Evolutionary conservation across 2,113 vertebrate species (phyloP).

Genomic region (Brachyhypopomus occidentalis): DNA sequence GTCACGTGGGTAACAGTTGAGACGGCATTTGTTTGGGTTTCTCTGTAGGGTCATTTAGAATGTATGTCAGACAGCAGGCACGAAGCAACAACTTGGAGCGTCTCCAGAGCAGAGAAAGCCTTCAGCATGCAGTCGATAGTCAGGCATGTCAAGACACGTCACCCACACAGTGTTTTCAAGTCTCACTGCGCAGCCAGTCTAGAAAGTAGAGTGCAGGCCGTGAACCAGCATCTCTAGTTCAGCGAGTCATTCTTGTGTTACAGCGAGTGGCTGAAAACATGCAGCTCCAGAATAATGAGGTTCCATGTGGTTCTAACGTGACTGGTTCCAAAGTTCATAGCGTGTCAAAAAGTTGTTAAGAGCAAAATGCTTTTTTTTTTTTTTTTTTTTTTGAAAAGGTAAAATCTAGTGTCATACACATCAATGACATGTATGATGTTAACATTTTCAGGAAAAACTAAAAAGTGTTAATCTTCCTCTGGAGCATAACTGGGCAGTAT

Average conservation of each 20-base stretch:
- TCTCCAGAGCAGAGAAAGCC: conserved; percentile 8
- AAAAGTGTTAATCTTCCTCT: neutral
- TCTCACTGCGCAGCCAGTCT: conserved; percentile 24
- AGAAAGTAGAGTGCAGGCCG: conserved; percentile 19
- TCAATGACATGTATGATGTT: neutral
- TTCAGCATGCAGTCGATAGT: conserved; percentile 23
- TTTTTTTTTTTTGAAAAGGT: neutral
- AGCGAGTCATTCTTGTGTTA: conserved; percentile 39
- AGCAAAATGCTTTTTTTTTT: neutral
- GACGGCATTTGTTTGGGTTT: conserved; percentile 38
- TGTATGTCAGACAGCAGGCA: conserved; percentile 25
- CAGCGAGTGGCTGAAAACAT: neutral
- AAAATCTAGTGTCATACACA: neutral
- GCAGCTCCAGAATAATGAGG: neutral
- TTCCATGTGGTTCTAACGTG: neutral
- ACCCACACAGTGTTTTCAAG: conserved; percentile 9
- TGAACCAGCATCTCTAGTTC: conserved; percentile 41
- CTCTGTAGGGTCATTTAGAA: conserved; percentile 29
- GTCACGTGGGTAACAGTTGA: conserved; percentile 21
- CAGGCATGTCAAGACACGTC: conserved; percentile 47
- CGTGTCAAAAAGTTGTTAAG: neutral
- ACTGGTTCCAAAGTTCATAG: conserved; percentile 20
- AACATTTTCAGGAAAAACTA: neutral
- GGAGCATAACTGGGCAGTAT: neutral
- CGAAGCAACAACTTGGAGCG: conserved; percentile 17